Base-by-base conservation (phyloP, 1,140 invertebrate genomes). In the Camponotus vicinus region DNA sequence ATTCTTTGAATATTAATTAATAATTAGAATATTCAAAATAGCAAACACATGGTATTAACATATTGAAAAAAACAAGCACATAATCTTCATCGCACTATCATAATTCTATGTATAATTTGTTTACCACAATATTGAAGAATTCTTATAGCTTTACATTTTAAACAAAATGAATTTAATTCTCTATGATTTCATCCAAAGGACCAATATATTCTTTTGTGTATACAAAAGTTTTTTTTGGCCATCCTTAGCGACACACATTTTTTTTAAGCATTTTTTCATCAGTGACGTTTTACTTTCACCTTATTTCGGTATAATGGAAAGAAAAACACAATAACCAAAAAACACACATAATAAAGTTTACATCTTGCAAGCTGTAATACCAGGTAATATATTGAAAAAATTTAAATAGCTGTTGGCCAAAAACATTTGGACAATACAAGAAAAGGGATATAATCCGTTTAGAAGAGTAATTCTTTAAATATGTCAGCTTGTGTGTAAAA, bases 361-460 rank as follows among this genome's bases (percentile, higher is more conserved):
- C 75, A 86, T 63, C 42, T 70, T 57, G 2, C 69, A 86, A 91
- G 82, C 57, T 76, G 76, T 82, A 90, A 71, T 71, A 57, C 32
- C 63, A 52, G n/a, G 0, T 45, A 86, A 86, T 67, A 70, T 37
- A 63, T 59, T 40, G 15, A 92, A 91, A 86, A 75, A 67, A 45
- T 89, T 90, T 89, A 57, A 40, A 61, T 59, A 49, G 34, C 18
- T 34, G 32, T 15, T 79, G 42, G 40, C n/a, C 34, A 13, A 63
- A 63, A 77, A 45, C 11, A 76, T 59, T 15, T 61, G 8, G 15
- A 34, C 59, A 8, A 18, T 45, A 77, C 40, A 86, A 83, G 34
- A 79, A 64, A 86, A 87, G 88, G 64, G 82, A 76, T 78, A 87
- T 92, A 93, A 93, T 92, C 91, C 89, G 83, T 89, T 92, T 92